Evolutionary conservation across 2,888 invertebrate genomes (phyloP), one percentile per base, ranked within the genome.

Genomic region (Fabriciana adippe): DNA sequence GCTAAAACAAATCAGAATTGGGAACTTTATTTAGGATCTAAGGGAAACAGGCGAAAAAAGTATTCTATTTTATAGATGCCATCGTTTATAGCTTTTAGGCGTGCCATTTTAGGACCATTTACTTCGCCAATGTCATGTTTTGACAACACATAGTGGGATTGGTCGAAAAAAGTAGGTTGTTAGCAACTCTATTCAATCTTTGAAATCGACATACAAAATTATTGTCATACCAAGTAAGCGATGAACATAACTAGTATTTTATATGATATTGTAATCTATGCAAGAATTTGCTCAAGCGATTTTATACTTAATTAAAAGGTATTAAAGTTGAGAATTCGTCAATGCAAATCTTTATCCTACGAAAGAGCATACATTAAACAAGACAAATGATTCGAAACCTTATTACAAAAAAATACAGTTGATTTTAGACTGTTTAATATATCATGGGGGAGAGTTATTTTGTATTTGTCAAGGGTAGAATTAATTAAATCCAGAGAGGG

Each of bases 381-480:
- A 8, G 6, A 35, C 8, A 18, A 15, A 13, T 1, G 60, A 50
- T 13, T 60, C 35, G 18, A 1, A 15, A 41, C 35, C 2, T 21
- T 18, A 53, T 16, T 45, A 1, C 13, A 3, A 1, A 1, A 6
- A 0, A 14, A 61, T 41, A 61, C 0, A 18, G 50, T 53, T 51
- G 26, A 2, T 35, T 53, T 61, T 61, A 1, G 4, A n/a, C 3
- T 21, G 8, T 18, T 21, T 18, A 3, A 11, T 4, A 8, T 15
- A 3, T 61, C 14, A 18, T 41, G 35, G 41, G 61, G 50, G 50
- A 18, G 35, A 61, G 35, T 66, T 21, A 66, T 60, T 56, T 64
- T 61, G 66, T 70, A 69, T 72, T 74, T 75, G 75, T 75, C 74
- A 73, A 74, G 76, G 76, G 74, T 70, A 63, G 74, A 72, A 73